phyloP scores from a whole-genome alignment of 1,140 invertebrate species.

The Leptoteleia sp. region DNA sequence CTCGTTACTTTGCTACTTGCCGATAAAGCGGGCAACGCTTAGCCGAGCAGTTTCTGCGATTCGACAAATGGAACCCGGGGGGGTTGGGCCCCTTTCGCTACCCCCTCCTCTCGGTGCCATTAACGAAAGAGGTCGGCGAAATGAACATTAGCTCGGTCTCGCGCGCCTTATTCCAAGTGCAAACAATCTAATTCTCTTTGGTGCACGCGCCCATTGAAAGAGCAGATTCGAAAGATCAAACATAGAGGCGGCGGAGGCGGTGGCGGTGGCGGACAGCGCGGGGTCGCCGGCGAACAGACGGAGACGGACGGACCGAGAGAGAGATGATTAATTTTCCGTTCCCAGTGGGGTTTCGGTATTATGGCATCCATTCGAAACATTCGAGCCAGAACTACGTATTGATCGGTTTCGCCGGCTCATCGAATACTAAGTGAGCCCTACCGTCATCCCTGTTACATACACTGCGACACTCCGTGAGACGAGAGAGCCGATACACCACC shows the following conservation, averaged over 20 bases:
- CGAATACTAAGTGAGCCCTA: constrained; percentile 76
- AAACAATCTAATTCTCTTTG: constrained; percentile 54
- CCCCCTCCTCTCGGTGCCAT: too few species aligned
- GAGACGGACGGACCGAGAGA: constrained; percentile 40
- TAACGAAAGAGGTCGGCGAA: constrained; percentile 4
- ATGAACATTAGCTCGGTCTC: constrained; percentile 22
- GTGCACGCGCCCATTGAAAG: constrained; percentile 53
- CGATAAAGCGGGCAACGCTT: neutral
- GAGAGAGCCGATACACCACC: constrained; percentile 74
- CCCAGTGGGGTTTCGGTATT: constrained; percentile 70
- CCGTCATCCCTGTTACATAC: constrained; percentile 71
- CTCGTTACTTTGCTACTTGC: constrained; percentile 3
- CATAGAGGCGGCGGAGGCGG: too few species aligned
- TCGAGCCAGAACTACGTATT: constrained; percentile 74
- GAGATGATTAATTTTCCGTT: constrained; percentile 71
- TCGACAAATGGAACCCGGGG: constrained; percentile 38
- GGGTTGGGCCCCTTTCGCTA: too few species aligned
- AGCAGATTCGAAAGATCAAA: constrained; percentile 55
- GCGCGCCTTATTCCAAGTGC: constrained; percentile 52
- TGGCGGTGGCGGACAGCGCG: constrained; percentile 43
- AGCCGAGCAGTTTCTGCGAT: constrained; percentile 8
- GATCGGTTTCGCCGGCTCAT: constrained; percentile 75
- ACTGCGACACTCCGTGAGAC: constrained; percentile 71
- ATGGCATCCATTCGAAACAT: constrained; percentile 74
- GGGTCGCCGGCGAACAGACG: constrained; percentile 41